Conservation (phyloP, 92 coral and sea anemone species). For the Desmophyllum pertusum region DNA sequence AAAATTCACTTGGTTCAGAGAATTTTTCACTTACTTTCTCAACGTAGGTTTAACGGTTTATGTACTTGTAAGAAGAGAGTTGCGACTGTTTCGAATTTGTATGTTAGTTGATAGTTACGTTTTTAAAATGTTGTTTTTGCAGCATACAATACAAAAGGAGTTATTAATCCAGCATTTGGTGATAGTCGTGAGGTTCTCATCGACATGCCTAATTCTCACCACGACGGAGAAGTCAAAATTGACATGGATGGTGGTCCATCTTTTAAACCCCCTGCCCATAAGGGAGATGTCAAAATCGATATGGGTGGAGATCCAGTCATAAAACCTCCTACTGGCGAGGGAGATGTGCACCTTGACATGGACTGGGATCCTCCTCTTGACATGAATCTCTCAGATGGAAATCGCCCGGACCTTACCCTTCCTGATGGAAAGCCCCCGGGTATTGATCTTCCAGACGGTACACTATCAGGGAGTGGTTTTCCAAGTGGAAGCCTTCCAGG, state of each 20-base stretch:
- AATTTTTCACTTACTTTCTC: too few species aligned
- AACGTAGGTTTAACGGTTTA: background rate
- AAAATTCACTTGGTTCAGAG: background rate
- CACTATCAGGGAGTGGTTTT: conserved; percentile 9
- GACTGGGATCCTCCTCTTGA: conserved; percentile 13
- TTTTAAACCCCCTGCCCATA: background rate
- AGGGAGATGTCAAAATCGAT: conserved; percentile 15
- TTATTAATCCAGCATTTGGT: conserved; percentile 46
- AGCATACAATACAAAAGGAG: conserved; percentile 47
- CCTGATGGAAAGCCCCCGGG: background rate
- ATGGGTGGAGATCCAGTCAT: conserved; percentile 9
- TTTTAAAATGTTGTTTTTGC: background rate
- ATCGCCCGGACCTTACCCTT: background rate
- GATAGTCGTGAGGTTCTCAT: conserved; percentile 13
- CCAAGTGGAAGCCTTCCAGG: conserved; percentile 20
- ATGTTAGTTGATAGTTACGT: background rate
- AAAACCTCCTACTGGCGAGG: background rate
- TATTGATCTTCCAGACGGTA: conserved; percentile 6
- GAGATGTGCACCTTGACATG: conserved; percentile 23
- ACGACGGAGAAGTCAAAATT: conserved; percentile 24
- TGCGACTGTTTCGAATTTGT: background rate
- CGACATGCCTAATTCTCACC: conserved; percentile 21
- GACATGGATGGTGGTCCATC: conserved; percentile 28
- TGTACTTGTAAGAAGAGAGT: background rate
- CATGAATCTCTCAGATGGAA: background rate